Evolutionary conservation across 2,888 invertebrate genomes (phyloP).

Genomic region (Acanthosepion lycidas): DNA sequence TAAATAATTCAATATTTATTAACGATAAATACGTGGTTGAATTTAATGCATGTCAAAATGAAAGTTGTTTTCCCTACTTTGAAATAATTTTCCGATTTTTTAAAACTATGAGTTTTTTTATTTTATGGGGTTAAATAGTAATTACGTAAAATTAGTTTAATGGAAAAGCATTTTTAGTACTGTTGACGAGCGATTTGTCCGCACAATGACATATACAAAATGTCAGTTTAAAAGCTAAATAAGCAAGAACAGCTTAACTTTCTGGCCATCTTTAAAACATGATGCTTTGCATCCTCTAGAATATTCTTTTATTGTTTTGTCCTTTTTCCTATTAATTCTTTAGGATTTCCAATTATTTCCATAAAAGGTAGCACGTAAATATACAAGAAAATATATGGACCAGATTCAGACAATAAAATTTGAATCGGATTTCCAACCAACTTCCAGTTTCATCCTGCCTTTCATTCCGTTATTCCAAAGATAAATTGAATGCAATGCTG

Average conservation of each 20-base stretch:
- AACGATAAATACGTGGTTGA: background rate
- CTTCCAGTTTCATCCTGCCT: background rate
- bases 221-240: background rate
- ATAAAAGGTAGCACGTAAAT: background rate
- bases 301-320: background rate
- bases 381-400: background rate
- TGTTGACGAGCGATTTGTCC: background rate
- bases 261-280: too few species aligned
- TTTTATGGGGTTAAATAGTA: too few species aligned
- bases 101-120: too few species aligned
- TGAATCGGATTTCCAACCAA: background rate
- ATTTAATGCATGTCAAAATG: background rate
- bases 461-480: background rate
- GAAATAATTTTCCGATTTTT: background rate
- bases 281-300: too few species aligned
- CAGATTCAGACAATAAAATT: background rate
- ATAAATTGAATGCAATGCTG: constrained; percentile 1
- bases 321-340: background rate
- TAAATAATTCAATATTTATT: background rate
- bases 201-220: background rate
- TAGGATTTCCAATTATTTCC: background rate
- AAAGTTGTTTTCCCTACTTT: background rate
- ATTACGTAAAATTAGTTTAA: too few species aligned
- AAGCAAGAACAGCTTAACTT: background rate
- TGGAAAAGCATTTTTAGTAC: background rate